Evolutionary conservation across 2,888 invertebrate species (phyloP).

Genomic region (Drosophila kokeensis): DNA sequence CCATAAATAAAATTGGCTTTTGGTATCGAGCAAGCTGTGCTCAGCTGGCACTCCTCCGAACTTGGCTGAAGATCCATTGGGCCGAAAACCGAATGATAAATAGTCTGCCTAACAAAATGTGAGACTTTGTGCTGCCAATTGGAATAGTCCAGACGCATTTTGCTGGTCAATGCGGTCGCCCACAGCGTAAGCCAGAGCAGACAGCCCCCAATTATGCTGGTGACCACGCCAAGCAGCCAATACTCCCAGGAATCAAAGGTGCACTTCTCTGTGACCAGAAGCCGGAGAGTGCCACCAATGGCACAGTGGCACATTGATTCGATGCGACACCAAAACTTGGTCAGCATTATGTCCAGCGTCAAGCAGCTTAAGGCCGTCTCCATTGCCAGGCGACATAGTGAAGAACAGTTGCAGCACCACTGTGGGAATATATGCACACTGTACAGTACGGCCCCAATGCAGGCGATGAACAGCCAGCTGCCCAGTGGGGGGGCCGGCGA

Average conservation of each 20-base stretch:
- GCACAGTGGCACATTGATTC: slow-evolving; percentile 66
- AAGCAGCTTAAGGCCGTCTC: slow-evolving; percentile 60
- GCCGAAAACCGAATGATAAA: slow-evolving; percentile 33
- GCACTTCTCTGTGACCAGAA: slow-evolving; percentile 40
- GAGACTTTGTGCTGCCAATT: slow-evolving; percentile 26
- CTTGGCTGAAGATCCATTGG: background rate
- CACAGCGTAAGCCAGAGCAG: slow-evolving; percentile 64
- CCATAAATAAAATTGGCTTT: background rate
- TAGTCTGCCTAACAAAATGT: slow-evolving; percentile 2
- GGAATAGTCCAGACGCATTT: slow-evolving; percentile 12
- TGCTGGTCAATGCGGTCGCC: slow-evolving; percentile 51
- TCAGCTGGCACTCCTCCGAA: slow-evolving; percentile 18
- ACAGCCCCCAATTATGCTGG: slow-evolving; percentile 57
- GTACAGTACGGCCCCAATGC: slow-evolving; percentile 50
- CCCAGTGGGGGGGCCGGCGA: slow-evolving; percentile 57
- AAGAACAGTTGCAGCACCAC: slow-evolving; percentile 25
- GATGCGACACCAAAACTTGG: slow-evolving; percentile 67
- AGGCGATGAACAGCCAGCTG: slow-evolving; percentile 65
- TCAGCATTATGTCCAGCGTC: slow-evolving; percentile 56
- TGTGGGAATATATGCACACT: slow-evolving; percentile 45
- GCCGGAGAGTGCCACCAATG: slow-evolving; percentile 55
- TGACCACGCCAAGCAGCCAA: slow-evolving; percentile 57
- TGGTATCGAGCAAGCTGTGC: background rate
- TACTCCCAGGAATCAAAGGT: slow-evolving; percentile 59
- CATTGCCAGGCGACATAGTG: slow-evolving; percentile 35